Percentiles rank a stretch among this genome's conserved stretches.
Conservation (phyloP, 2,888 invertebrate species). For the Brenthis daphne region DNA sequence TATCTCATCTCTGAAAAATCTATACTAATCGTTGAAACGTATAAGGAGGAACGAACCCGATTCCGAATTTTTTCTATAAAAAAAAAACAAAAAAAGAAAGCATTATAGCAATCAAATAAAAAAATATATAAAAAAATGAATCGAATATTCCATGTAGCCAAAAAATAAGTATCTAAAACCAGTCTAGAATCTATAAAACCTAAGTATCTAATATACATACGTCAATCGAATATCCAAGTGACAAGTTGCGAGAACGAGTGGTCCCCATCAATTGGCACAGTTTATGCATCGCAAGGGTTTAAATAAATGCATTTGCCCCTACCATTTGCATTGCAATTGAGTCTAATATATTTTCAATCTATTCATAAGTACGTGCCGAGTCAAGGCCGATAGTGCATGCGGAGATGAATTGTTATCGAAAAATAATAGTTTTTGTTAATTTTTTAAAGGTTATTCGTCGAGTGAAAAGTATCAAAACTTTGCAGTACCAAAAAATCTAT, state of each 20-base stretch:
- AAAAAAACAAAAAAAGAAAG: not conserved
- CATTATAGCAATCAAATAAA: not conserved
- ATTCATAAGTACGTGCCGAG: not conserved
- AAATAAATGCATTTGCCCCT: slow-evolving; percentile 14
- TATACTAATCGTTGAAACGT: too few species aligned
- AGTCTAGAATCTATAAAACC: too few species aligned
- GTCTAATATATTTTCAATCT: not conserved
- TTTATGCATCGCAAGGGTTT: slow-evolving; percentile 3
- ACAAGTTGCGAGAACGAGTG: not conserved
- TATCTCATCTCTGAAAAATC: too few species aligned
- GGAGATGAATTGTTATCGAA: too few species aligned
- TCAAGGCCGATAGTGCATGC: not conserved
- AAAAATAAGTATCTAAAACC: too few species aligned
- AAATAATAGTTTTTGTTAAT: too few species aligned
- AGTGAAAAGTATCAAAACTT: too few species aligned
- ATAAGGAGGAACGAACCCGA: too few species aligned
- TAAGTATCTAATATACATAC: not conserved
- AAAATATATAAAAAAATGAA: too few species aligned
- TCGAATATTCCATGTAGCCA: too few species aligned
- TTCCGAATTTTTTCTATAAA: not conserved
- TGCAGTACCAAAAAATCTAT: too few species aligned
- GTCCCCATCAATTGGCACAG: slow-evolving; percentile 3
- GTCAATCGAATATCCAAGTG: not conserved
- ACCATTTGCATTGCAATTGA: slow-evolving; percentile 1
- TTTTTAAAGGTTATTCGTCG: too few species aligned